Evolutionary conservation across 2,797 vertebrate genomes (phyloP).

Genomic region (Channallabes apus): DNA sequence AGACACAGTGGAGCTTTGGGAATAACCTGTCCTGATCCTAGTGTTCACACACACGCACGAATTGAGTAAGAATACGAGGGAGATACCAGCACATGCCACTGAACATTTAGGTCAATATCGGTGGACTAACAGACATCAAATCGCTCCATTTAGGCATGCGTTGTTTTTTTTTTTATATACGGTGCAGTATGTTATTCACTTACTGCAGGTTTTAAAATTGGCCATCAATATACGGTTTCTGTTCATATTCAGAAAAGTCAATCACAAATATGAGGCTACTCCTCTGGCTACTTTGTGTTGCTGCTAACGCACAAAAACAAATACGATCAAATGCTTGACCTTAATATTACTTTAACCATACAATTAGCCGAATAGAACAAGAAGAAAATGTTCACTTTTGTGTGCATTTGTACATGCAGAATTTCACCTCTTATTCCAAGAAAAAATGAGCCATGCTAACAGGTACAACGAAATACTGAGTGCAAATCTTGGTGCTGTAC

Average conservation of each 20-base stretch:
- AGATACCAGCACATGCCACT: neutral
- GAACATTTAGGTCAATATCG: neutral
- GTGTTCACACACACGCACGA: neutral
- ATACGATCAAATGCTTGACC: neutral
- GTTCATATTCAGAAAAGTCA: neutral
- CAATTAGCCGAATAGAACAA: neutral
- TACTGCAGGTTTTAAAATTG: neutral
- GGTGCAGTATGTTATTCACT: neutral
- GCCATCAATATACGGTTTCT: neutral
- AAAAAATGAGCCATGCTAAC: too few relatives aligned
- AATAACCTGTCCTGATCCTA: slow-evolving; percentile 46
- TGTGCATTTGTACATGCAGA: too few relatives aligned
- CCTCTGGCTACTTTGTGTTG: neutral
- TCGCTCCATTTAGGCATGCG: neutral
- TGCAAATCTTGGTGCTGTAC: too few relatives aligned
- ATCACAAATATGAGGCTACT: neutral
- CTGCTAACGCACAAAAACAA: neutral
- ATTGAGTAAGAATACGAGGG: neutral
- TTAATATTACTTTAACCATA: neutral
- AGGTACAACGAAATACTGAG: too few relatives aligned
- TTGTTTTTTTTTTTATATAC: neutral
- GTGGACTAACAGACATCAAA: neutral
- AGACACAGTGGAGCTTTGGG: slow-evolving; percentile 45
- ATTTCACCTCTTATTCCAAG: too few relatives aligned
- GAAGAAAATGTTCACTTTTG: neutral